Evolutionary conservation across 2,113 vertebrate species (phyloP).

Genomic region (Euleptes europaea): DNA sequence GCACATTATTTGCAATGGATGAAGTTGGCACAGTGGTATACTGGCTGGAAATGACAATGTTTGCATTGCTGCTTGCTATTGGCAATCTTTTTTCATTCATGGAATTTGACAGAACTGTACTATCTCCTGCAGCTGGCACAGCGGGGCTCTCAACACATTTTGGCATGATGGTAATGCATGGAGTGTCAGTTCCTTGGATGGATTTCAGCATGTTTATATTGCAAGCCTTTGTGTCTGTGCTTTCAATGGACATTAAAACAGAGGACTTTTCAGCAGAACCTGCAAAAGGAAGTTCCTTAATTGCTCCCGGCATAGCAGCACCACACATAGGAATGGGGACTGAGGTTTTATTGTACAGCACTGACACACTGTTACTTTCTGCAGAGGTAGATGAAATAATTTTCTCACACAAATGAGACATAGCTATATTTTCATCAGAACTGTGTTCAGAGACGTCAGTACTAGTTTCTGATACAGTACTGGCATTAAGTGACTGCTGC

Average conservation of each 20-base stretch:
- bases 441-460: slow-evolving; percentile 72
- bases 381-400: slow-evolving; percentile 82
- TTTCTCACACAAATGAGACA: slow-evolving; percentile 79
- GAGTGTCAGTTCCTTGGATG: slow-evolving; percentile 75
- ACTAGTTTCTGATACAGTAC: slow-evolving; percentile 75
- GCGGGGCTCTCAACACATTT: slow-evolving; percentile 76
- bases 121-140: slow-evolving; percentile 62
- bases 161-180: slow-evolving; percentile 78
- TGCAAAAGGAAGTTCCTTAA: slow-evolving; percentile 79
- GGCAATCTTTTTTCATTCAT: slow-evolving; percentile 72
- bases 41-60: slow-evolving; percentile 60
- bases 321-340: slow-evolving; percentile 76
- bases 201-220: slow-evolving; percentile 77
- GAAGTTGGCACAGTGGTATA: slow-evolving; percentile 77
- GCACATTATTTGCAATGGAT: slow-evolving; percentile 74
- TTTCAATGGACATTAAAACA: slow-evolving; percentile 82
- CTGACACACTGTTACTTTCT: slow-evolving; percentile 79
- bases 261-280: slow-evolving; percentile 80
- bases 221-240: slow-evolving; percentile 73
- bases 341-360: slow-evolving; percentile 78
- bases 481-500: slow-evolving; percentile 70
- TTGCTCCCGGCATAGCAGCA: slow-evolving; percentile 77
- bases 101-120: slow-evolving; percentile 47
- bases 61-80: slow-evolving; percentile 63
- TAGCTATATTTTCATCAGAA: slow-evolving; percentile 74